Percentiles rank a stretch among this genome's conserved stretches.
These are phyloP conservation scores for Columba guinea DNA, from an alignment of 2,797 vertebrate species.

Conservation along the genomic window DNA sequence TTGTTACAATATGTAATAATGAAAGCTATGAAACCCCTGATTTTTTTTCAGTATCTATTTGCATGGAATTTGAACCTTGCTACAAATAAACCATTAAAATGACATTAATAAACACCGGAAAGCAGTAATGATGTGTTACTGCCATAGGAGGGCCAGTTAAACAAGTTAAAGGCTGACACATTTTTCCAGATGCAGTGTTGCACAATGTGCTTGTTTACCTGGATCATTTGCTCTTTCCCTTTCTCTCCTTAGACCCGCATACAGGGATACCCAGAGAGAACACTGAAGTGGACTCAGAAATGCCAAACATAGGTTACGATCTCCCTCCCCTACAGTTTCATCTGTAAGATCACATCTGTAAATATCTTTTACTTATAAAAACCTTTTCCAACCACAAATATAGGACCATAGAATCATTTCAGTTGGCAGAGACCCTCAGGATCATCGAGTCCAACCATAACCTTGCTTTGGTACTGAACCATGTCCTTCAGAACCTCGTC, in stretches of 20 bases:
- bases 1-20: background rate
- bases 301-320: background rate
- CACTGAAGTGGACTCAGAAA: background rate
- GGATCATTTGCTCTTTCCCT: constrained; percentile 25
- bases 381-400: background rate
- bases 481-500: no score
- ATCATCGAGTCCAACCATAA: no score
- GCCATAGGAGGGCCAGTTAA: constrained; percentile 62
- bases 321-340: background rate
- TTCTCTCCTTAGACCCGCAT: background rate
- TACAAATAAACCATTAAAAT: constrained; percentile 66
- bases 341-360: background rate
- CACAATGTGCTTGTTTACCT: constrained; percentile 61
- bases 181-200: constrained; percentile 58
- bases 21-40: background rate
- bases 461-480: no score
- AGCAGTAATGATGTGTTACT: constrained; percentile 65
- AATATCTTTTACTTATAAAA: background rate
- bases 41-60: constrained; percentile 12
- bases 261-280: background rate
- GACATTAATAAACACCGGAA: constrained; percentile 70
- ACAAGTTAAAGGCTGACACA: constrained; percentile 65
- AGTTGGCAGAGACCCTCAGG: no score
- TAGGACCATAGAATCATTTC: no score
- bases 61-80: constrained; percentile 51